Conservation (phyloP, 2,797 vertebrate species). For the Paguma larvata region DNA sequence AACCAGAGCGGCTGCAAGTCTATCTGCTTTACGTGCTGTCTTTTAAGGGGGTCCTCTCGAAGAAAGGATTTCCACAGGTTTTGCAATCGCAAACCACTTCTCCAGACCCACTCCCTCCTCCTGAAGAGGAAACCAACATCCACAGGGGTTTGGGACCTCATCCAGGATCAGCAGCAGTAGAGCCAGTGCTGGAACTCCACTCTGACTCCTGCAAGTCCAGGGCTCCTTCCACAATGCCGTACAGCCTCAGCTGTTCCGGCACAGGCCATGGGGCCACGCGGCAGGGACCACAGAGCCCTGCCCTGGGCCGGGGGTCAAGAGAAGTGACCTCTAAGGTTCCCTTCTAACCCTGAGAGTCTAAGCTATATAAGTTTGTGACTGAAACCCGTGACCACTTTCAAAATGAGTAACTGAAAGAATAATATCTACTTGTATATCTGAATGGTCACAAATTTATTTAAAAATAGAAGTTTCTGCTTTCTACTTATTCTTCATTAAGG, state of each 20-base stretch:
- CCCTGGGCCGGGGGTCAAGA: background rate
- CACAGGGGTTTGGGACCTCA: background rate
- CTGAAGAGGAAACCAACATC: background rate
- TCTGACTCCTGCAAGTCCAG: background rate
- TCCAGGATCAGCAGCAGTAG: background rate
- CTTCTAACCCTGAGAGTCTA: background rate
- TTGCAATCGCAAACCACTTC: background rate
- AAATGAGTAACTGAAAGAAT: background rate
- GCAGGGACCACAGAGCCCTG: background rate
- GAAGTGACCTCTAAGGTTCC: background rate
- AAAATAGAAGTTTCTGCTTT: background rate
- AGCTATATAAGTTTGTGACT: background rate
- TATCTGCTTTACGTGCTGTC: background rate
- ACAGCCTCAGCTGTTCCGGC: rapidly evolving
- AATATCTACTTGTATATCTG: background rate
- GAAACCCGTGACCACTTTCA: background rate
- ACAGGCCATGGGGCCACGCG: rapidly evolving
- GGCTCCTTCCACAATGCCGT: background rate
- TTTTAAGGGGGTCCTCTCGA: background rate
- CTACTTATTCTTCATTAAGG: background rate
- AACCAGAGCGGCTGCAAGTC: background rate
- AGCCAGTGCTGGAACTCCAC: background rate
- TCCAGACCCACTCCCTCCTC: background rate
- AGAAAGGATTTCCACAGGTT: background rate
- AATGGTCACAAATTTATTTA: background rate